Percentiles rank a stretch among this genome's conserved stretches.
Evolutionary conservation across 2,888 invertebrate species (phyloP).

Genomic region (Tinea semifulvella): DNA sequence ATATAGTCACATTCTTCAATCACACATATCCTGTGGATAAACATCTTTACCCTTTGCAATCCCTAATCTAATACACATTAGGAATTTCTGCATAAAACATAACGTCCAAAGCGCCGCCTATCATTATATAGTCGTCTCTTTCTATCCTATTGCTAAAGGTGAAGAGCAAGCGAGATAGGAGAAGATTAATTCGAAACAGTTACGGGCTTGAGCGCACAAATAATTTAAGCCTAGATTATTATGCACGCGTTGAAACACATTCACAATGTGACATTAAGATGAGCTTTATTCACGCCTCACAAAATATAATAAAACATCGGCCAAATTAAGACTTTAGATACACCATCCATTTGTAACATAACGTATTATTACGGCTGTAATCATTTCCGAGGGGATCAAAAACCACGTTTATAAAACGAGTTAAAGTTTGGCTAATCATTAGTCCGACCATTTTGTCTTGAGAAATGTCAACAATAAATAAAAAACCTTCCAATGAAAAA

Average conservation of each 20-base stretch:
- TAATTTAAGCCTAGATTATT: conserved; percentile 21
- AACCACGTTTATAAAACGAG: too few species aligned
- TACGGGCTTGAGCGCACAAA: conserved; percentile 19
- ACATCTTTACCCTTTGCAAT: conserved; percentile 20
- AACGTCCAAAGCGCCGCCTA: conserved; percentile 12
- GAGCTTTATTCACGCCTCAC: conserved; percentile 19
- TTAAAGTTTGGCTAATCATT: too few species aligned
- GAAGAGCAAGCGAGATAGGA: conserved; percentile 1
- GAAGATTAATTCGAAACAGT: conserved; percentile 18
- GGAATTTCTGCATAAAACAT: conserved; percentile 20
- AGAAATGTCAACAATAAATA: too few species aligned
- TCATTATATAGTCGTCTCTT: conserved; percentile 15
- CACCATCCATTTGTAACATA: too few species aligned
- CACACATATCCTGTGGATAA: too few species aligned
- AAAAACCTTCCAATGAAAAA: too few species aligned
- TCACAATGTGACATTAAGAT: conserved; percentile 21
- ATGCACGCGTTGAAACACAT: conserved; percentile 19
- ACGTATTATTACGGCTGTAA: too few species aligned
- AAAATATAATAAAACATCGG: conserved; percentile 10
- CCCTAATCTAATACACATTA: conserved; percentile 21
- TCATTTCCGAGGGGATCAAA: too few species aligned
- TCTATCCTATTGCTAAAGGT: conserved; percentile 7
- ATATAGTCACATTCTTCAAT: too few species aligned
- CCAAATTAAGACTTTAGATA: too few species aligned
- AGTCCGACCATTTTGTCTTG: too few species aligned